Base-by-base conservation (phyloP, 2,113 vertebrate genomes). In the Caranx ignobilis region DNA sequence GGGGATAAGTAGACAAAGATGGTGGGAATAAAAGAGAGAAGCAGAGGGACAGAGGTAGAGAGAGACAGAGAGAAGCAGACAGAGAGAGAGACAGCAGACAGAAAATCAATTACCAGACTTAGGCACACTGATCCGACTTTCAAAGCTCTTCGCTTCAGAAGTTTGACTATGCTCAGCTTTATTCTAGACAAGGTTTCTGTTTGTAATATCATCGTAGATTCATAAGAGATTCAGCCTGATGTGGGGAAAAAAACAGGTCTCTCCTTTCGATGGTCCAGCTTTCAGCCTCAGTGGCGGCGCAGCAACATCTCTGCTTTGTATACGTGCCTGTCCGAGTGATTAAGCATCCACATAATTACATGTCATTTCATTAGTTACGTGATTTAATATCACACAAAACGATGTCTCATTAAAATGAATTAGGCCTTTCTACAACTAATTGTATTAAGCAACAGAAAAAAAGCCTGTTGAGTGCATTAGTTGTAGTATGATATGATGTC, bases 91-190 rank as follows among this genome's bases (percentile, higher is more conserved):
- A 77, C 34, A 64, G 59, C 19, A 32, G 77, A 89, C 66, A 75
- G 79, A 77, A 88, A 89, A 91, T 90, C 87, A 88, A 79, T 90
- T 85, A 75, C 52, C n/a, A 21, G 64, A 63, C 75, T 82, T 63
- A 66, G 72, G 81, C 19, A 54, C 76, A 66, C 56, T 52, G n/a
- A 89, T 82, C 80, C 31, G 10, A 70, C 77, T 81, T 81, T 77
- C 70, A 89, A 82, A 77, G 79, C 71, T 54, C 54, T 32, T 71
- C 45, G 56, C 76, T 61, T 81, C 26, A 64, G 47, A 86, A 64
- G 72, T 79, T 76, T 56, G 19, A 81, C 74, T 56, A 48, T 0
- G 26, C 65, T 60, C 8, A 45, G 75, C 41, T 86, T 64, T 65
- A 43, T 68, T 78, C 62, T n/a, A 69, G 55, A 78, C 48, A 47